These are phyloP conservation scores for Psilopsiagon aurifrons DNA, from an alignment of 2,113 vertebrate species.

Conservation along the genomic window DNA sequence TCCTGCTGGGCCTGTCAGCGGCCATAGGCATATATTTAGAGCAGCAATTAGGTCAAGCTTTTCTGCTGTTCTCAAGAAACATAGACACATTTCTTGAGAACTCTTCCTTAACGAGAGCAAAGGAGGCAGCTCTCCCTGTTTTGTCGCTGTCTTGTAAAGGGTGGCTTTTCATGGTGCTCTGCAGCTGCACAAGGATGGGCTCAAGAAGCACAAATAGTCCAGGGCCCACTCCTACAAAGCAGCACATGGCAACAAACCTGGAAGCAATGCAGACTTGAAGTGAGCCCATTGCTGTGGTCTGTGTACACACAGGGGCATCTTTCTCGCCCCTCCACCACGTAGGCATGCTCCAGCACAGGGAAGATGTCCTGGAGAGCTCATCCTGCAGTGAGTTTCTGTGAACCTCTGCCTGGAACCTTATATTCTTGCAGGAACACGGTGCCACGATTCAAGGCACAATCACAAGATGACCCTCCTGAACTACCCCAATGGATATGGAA, in stretches of 20 bases:
- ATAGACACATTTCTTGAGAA: neutral
- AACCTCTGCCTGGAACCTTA: neutral
- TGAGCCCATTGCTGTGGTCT: neutral
- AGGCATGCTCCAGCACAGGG: accelerated
- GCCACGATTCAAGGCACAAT: neutral
- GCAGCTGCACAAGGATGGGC: neutral
- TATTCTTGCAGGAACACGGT: neutral
- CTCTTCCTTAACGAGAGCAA: neutral
- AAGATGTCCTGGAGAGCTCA: neutral
- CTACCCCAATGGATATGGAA: neutral
- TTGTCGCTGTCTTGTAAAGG: accelerated
- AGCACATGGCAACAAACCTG: neutral
- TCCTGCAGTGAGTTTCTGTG: neutral
- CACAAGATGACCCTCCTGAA: neutral
- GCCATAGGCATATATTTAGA: neutral
- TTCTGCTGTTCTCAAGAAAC: neutral
- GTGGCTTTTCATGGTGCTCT: neutral
- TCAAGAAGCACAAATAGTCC: neutral
- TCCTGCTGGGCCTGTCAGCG: constrained; percentile 41
- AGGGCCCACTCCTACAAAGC: neutral
- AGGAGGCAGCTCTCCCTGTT: neutral
- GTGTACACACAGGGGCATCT: accelerated
- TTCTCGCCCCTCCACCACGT: neutral
- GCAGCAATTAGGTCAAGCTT: neutral
- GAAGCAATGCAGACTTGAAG: neutral